These are phyloP conservation scores for Campodea augens DNA, from an alignment of 1,140 invertebrate species.

Conservation along the genomic window DNA sequence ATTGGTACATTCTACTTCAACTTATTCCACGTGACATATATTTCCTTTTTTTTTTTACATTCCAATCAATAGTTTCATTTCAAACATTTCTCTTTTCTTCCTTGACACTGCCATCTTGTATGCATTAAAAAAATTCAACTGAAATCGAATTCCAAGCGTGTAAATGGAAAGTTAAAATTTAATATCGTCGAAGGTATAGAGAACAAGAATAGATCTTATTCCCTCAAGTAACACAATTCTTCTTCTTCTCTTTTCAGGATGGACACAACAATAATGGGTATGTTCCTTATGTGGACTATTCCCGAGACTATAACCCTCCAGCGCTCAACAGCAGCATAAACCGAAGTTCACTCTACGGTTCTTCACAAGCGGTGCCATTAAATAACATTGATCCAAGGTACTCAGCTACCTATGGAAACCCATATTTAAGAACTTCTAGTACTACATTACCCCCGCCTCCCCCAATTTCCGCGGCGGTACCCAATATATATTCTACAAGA, in stretches of 20 bases:
- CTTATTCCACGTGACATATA: no score
- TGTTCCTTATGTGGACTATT: slow-evolving; percentile 71
- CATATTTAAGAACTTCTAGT: slow-evolving; percentile 45
- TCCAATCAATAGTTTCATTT: no score
- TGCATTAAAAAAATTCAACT: no score
- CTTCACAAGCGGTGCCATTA: slow-evolving; percentile 31
- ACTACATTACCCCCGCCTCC: slow-evolving; percentile 27
- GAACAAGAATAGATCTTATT: no score
- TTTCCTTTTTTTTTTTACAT: no score
- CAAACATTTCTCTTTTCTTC: no score
- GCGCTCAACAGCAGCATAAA: slow-evolving; percentile 26
- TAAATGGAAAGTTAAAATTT: no score
- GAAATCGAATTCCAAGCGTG: no score
- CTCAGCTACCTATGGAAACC: slow-evolving; percentile 72
- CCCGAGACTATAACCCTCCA: slow-evolving; percentile 62
- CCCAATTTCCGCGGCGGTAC: slow-evolving; percentile 5
- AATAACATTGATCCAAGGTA: slow-evolving; percentile 61
- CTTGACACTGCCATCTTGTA: no score
- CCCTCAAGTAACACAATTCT: no score
- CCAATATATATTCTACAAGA: slow-evolving; percentile 23
- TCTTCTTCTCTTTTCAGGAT: slow-evolving; percentile 33
- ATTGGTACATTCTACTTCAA: no score
- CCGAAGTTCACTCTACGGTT: slow-evolving; percentile 32
- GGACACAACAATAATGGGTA: slow-evolving; percentile 73
- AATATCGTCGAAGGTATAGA: no score